Base-by-base conservation (phyloP, 1,140 invertebrate species). In the Eufriesea mexicana region DNA sequence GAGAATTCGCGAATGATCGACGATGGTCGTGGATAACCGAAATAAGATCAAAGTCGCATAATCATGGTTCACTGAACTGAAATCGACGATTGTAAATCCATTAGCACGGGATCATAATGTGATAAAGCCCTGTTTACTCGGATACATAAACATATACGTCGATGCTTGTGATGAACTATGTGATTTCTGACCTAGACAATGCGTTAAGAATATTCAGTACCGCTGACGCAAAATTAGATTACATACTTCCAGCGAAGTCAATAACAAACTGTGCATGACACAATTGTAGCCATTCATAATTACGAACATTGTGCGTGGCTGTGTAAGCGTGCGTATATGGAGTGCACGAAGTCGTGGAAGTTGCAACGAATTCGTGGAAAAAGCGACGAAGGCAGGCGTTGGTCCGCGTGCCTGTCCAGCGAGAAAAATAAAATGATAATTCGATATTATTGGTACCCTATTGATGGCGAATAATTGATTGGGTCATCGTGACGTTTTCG, bases 341-440 rank as follows among this genome's bases (percentile, higher is more conserved):
- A 5, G 47, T 25, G 59, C 62, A 76, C 35, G 35, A 28, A 45
- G 49, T 74, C n/a, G 45, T 59, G n/a, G 47, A 57, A 16, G 64
- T 84, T 35, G 35, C 67, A n/a, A 67, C 51, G 80, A 59, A 71
- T 82, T 71, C 75, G 82, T 57, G 80, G 76, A 59, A 76, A 84
- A 35, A 45, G 54, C 16, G 28, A 42, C 45, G 18, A 25, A 16
- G 54, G 42, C 61, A 25, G n/a, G 55, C 45, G 35, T 80, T 76
- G 49, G 59, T 23, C 64, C 51, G 16, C 61, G n/a, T 25, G 61
- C 55, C 49, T 12, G 45, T 47, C 9, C 12, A 28, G 42, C 67
- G 79, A 62, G 79, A 83, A 86, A 89, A 89, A 89, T 89, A 89
- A 81, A 73, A 86, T 45, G 62, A 84, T 88, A 88, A 88, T 89